Conservation (phyloP, 2,113 vertebrate species). For the Carettochelys insculpta region DNA sequence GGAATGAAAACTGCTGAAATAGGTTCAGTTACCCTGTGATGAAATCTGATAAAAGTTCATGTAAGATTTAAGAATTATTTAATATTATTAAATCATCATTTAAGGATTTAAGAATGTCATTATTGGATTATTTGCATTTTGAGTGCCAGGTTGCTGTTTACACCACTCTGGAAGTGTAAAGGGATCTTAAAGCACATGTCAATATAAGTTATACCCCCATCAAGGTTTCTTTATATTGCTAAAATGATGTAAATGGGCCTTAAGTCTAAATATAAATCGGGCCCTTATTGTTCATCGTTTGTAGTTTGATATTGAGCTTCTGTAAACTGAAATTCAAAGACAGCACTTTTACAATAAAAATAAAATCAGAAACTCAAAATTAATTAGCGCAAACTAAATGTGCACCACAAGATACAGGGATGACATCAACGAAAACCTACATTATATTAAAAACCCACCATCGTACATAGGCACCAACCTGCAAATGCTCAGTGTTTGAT, state of each 20-base stretch:
- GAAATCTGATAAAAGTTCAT: background rate
- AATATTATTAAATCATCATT: too few species aligned
- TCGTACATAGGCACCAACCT: background rate
- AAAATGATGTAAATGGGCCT: background rate
- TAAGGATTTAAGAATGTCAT: too few species aligned
- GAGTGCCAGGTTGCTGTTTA: background rate
- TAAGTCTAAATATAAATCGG: background rate
- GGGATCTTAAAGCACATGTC: background rate
- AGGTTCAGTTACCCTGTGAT: background rate
- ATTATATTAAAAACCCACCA: background rate
- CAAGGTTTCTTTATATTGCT: background rate
- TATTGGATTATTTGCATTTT: background rate
- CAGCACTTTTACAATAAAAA: background rate
- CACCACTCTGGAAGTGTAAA: background rate
- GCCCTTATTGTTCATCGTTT: background rate
- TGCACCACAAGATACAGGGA: fast-evolving
- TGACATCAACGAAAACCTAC: background rate
- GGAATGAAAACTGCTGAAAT: background rate
- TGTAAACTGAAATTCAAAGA: background rate
- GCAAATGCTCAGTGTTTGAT: background rate
- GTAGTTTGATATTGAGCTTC: background rate
- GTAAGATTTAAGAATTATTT: background rate
- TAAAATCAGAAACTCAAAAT: background rate
- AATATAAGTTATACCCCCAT: background rate
- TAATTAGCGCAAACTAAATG: background rate